Percentiles rank a stretch among this genome's conserved stretches.
Conservation (phyloP, 2,888 invertebrate genomes). For the Drosophila paranaensis region DNA sequence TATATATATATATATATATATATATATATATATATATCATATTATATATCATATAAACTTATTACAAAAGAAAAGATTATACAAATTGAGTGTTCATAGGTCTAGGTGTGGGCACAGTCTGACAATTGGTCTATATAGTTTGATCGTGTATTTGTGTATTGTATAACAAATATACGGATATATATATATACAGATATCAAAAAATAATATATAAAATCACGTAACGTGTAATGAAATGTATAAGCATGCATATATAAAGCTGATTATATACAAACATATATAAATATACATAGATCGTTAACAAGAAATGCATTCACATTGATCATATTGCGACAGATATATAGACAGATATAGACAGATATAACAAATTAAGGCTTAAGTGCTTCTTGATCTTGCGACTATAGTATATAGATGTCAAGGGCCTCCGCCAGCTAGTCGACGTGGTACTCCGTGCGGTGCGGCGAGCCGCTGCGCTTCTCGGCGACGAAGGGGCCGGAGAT, state of each 20-base stretch:
- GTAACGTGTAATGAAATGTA: slow-evolving; percentile 50
- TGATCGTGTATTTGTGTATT: slow-evolving; percentile 41
- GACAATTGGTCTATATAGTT: slow-evolving; percentile 20
- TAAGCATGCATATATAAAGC: slow-evolving; percentile 17
- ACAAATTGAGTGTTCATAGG: not conserved
- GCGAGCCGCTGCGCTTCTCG: slow-evolving; percentile 80
- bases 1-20: not conserved
- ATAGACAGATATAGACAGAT: not conserved
- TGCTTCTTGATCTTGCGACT: slow-evolving; percentile 15
- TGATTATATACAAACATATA: not conserved
- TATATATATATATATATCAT: not conserved
- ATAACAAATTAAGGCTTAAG: slow-evolving; percentile 13
- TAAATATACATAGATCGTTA: slow-evolving; percentile 16
- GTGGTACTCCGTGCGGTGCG: slow-evolving; percentile 71
- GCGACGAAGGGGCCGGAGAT: slow-evolving; percentile 83
- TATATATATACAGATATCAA: not conserved
- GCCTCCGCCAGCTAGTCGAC: slow-evolving; percentile 67
- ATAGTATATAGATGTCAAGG: slow-evolving; percentile 63
- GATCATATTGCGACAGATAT: slow-evolving; percentile 4
- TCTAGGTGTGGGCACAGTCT: slow-evolving; percentile 38
- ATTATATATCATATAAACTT: not conserved
- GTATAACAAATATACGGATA: slow-evolving; percentile 14
- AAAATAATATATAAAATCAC: slow-evolving; percentile 21
- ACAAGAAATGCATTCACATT: slow-evolving; percentile 43
- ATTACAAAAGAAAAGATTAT: not conserved